Evolutionary conservation across 2,888 invertebrate species (phyloP).

Genomic region (Eupithecia subumbrata): DNA sequence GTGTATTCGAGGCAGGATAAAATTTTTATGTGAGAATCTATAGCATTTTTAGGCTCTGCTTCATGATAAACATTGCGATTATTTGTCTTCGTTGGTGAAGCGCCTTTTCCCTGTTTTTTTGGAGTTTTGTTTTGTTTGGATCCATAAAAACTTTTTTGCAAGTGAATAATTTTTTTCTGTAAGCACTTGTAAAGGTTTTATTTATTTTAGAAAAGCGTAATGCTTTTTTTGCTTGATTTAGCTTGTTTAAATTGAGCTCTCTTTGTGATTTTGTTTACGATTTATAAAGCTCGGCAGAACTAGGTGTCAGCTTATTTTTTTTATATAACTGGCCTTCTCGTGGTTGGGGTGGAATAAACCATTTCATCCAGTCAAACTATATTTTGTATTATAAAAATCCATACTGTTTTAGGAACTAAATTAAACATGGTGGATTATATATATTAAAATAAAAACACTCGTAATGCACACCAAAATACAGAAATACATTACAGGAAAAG

Average conservation of each 20-base stretch:
- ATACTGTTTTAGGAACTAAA: no score
- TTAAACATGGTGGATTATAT: no score
- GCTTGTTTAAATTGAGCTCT: no score
- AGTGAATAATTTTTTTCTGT: neutral
- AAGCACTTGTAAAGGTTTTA: neutral
- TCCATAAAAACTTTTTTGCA: neutral
- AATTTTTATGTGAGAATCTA: conserved; percentile 15
- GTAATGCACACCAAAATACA: no score
- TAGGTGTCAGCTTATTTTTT: neutral
- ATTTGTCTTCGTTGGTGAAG: conserved; percentile 18
- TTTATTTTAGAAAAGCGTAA: neutral
- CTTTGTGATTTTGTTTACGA: neutral
- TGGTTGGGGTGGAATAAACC: no score
- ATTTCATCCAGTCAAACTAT: no score
- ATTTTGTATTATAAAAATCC: no score
- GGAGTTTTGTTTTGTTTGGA: neutral
- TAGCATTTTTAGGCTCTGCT: conserved; percentile 26
- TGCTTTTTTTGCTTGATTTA: neutral
- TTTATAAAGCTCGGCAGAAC: neutral
- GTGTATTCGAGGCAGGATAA: conserved; percentile 16
- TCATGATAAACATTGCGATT: conserved; percentile 22
- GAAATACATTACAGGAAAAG: no score
- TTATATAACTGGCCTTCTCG: no score
- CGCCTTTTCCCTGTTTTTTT: neutral
- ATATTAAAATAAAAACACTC: no score